phyloP scores from a whole-genome alignment of 2,888 invertebrate genomes.

The Tipula unca region DNA sequence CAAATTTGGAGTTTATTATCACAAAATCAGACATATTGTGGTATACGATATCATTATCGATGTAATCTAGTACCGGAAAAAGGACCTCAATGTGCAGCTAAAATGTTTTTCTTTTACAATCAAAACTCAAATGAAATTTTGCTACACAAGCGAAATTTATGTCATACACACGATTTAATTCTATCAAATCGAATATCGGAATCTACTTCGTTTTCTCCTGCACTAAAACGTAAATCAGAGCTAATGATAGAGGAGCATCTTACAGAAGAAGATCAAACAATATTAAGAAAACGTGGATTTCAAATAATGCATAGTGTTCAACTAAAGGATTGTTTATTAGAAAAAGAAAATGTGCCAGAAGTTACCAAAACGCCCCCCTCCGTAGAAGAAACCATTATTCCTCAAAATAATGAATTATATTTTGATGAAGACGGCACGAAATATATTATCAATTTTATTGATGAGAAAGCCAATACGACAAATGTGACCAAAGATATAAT shows the following conservation, averaged over 20 bases:
- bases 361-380: not conserved
- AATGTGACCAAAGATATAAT: not conserved
- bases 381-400: not conserved
- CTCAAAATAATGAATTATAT: not conserved
- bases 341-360: not conserved
- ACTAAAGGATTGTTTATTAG: not conserved
- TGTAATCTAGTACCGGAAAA: not conserved
- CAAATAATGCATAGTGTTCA: not conserved
- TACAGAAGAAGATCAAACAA: not conserved
- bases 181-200: not conserved
- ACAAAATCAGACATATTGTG: not conserved
- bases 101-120: not conserved
- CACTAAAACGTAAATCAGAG: not conserved
- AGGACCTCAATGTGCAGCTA: not conserved
- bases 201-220: no score
- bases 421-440: not conserved
- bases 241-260: not conserved
- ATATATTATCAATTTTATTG: not conserved
- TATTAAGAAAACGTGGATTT: not conserved
- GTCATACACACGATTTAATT: not conserved
- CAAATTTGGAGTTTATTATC: not conserved
- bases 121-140: not conserved
- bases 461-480: not conserved
- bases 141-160: not conserved
- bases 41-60: not conserved